Evolutionary conservation across 2,113 vertebrate genomes (phyloP).

Genomic region (Macroglossus sobrinus): DNA sequence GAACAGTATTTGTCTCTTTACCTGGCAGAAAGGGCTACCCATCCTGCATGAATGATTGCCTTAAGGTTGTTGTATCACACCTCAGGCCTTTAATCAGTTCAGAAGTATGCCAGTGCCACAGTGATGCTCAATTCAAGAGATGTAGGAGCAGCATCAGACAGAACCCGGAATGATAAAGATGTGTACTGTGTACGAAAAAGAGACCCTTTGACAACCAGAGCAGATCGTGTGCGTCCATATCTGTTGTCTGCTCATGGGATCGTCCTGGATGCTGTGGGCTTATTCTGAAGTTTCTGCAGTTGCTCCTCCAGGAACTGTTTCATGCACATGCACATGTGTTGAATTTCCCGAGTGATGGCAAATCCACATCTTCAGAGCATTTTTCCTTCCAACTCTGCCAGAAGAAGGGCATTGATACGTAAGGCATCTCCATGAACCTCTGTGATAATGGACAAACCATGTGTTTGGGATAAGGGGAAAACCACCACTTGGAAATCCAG

Average conservation of each 20-base stretch:
- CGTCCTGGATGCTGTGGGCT: not conserved
- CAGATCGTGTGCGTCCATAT: rapidly evolving
- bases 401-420: not conserved
- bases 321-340: too few species aligned
- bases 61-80: not conserved
- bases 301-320: not conserved
- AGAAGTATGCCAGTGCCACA: not conserved
- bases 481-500: not conserved
- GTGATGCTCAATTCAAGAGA: not conserved
- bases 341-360: not conserved
- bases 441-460: not conserved
- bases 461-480: not conserved
- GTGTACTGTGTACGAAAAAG: rapidly evolving
- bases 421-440: not conserved
- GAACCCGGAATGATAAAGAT: not conserved
- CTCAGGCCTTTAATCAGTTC: not conserved
- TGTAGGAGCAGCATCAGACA: not conserved
- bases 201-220: not conserved
- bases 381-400: not conserved
- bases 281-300: not conserved
- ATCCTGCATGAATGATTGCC: not conserved
- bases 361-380: not conserved
- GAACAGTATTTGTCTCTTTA: not conserved
- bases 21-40: not conserved
- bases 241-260: rapidly evolving